phyloP scores from a whole-genome alignment of 2,113 vertebrate genomes.

The Narcine bancroftii region DNA sequence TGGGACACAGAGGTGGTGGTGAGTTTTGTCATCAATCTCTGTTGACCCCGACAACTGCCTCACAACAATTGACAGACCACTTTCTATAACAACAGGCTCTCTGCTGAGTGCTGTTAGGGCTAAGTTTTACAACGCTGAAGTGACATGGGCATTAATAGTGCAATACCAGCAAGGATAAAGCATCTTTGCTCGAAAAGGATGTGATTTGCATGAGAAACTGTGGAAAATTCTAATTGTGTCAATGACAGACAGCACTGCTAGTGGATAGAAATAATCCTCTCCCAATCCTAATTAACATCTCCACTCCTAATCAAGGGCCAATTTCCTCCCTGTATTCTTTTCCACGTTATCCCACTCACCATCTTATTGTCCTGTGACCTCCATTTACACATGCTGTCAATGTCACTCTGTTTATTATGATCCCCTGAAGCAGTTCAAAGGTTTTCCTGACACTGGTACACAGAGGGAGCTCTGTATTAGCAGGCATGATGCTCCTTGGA shows the following conservation, averaged over 20 bases:
- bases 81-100: background rate
- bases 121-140: background rate
- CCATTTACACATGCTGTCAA: background rate
- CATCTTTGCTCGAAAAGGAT: background rate
- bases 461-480: background rate
- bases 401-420: background rate
- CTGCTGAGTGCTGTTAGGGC: background rate
- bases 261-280: background rate
- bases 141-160: background rate
- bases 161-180: background rate
- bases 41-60: no score
- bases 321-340: background rate
- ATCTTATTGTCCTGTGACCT: background rate
- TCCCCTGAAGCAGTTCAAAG: background rate
- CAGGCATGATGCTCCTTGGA: background rate
- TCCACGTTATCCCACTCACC: background rate
- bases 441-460: background rate
- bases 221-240: background rate
- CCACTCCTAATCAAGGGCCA: background rate
- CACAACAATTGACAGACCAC: background rate
- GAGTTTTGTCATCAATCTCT: no score
- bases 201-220: background rate
- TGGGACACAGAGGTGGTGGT: no score
- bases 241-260: background rate
- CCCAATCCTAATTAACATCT: background rate